Base-by-base conservation (phyloP, 2,113 vertebrate genomes). In the Actinemys pallida region DNA sequence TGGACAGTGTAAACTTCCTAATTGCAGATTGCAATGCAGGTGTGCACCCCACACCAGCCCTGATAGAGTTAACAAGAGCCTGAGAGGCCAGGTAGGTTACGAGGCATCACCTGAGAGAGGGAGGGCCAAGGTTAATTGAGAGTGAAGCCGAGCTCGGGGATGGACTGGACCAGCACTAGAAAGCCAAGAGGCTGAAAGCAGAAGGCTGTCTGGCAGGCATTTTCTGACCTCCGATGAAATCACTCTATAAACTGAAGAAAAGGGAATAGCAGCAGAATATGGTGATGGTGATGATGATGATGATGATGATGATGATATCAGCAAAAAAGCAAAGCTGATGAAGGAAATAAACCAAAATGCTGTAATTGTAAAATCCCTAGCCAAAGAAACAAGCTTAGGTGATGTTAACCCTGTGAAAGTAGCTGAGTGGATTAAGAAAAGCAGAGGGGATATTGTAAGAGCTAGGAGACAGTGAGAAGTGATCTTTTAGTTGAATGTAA, bases 1-100 rank as follows among this genome's bases (percentile, higher is more conserved):
- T 91, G 95, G 93, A 87, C 89, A 87, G 81, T 59, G 56, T 91
- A 96, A 95, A 95, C 20, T 91, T 95, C 88, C 53, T 95, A 95
- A 95, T 92, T 92, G 87, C 81, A 92, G 49, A 69, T n/a, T 69
- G 8, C n/a, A 35, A 35, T 69, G 35, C 13, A 69, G 6, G 1
- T n/a, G 62, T 69, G 62, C 2, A 69, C 31, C 62, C 62, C 31
- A 69, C 16, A 69, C 31, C 31, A n/a, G 35, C 35, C 62, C 31
- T 69, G 8, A 69, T 17, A 69, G 35, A n/a, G 16, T 62, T 69
- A 69, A 69, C 35, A 69, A 69, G 35, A 35, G 62, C 16, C 31
- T 19, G 7, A 65, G 17, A 69, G 35, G 62, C 14, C 35, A 69
- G 14, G 59, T 35, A 35, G 29, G 31, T 65, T 65, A 35, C 59